Evolutionary conservation across 2,113 vertebrate genomes (phyloP), one percentile per base, ranked within the genome.

Genomic region (Mustela lutreola): DNA sequence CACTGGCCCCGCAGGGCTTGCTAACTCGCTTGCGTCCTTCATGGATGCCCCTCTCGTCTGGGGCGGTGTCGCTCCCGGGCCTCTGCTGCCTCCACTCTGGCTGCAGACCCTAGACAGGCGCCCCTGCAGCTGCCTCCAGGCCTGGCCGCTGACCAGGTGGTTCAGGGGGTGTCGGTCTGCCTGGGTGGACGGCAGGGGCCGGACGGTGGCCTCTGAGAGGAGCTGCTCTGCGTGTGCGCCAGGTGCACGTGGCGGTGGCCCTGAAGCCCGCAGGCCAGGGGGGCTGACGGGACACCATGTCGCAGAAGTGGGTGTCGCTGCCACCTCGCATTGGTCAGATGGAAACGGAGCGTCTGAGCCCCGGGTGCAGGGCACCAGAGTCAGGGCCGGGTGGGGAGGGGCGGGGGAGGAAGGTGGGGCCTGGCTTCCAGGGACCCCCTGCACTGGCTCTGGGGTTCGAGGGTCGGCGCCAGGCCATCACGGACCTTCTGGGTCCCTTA

Each of bases 281-380:
- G 56, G 7, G 22, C 53, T 36, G 53, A 4, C 1, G 36, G 80
- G 0, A 12, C 8, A 36, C 56, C 36, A 10, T 0, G 7, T n/a
- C 26, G 0, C 1, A 7, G 28, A 31, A 16, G 28, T 18, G 28
- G 75, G 45, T 31, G 28, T 50, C 19, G 45, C 75, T 7, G 71
- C 22, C 42, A 28, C 42, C 73, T 1, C 1, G 11, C 7, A 15
- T 28, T 45, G 19, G 18, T 79, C 48, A 4, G 45, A 5, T 33
- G 45, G 45, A 79, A 33, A 11, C 5, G 16, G 76, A 11, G 45
- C 1, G 26, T 33, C 4, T 42, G 71, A 11, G 36, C 22, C 36
- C 5, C 1, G 4, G 28, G 16, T 5, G 8, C 45, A 31, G 73
- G 73, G 42, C 3, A 7, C 14, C 14, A 28, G 24, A 45, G 42